phyloP scores from a whole-genome alignment of 1,140 invertebrate genomes.

The Drosophila subobscura region DNA sequence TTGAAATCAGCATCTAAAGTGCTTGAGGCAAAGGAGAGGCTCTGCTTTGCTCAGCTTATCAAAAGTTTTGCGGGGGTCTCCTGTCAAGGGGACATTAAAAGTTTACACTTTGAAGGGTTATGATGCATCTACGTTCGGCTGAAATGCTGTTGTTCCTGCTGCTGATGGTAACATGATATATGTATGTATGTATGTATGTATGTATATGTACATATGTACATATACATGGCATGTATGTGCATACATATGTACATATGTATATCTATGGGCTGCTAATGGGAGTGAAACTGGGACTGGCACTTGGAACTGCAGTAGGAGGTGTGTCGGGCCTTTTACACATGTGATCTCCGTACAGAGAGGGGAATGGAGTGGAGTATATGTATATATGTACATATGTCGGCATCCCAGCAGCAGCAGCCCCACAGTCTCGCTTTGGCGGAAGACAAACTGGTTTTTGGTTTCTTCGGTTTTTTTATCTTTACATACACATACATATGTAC shows the following conservation, averaged over 20 bases:
- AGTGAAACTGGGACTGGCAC: background rate
- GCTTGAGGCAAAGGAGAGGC: constrained; percentile 3
- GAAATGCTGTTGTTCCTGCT: constrained; percentile 16
- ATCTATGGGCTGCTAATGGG: background rate
- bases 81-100: constrained; percentile 57
- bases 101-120: constrained; percentile 48
- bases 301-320: constrained; percentile 51
- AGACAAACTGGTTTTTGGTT: constrained; percentile 66
- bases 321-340: constrained; percentile 71
- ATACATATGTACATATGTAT: too few species aligned
- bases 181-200: background rate
- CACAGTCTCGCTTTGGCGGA: constrained; percentile 73
- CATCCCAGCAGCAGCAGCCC: constrained; percentile 62
- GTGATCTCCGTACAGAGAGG: constrained; percentile 57
- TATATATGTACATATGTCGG: too few species aligned
- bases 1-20: constrained; percentile 36
- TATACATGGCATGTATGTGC: too few species aligned
- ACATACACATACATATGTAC: constrained; percentile 19
- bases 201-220: too few species aligned
- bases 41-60: constrained; percentile 7
- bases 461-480: constrained; percentile 49
- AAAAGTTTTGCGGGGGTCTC: constrained; percentile 17
- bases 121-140: constrained; percentile 24
- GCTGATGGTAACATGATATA: constrained; percentile 72
- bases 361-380: constrained; percentile 36